These are phyloP conservation scores for Gisinianus flammeolus DNA, from an alignment of 2,888 invertebrate species.

Conservation along the genomic window DNA sequence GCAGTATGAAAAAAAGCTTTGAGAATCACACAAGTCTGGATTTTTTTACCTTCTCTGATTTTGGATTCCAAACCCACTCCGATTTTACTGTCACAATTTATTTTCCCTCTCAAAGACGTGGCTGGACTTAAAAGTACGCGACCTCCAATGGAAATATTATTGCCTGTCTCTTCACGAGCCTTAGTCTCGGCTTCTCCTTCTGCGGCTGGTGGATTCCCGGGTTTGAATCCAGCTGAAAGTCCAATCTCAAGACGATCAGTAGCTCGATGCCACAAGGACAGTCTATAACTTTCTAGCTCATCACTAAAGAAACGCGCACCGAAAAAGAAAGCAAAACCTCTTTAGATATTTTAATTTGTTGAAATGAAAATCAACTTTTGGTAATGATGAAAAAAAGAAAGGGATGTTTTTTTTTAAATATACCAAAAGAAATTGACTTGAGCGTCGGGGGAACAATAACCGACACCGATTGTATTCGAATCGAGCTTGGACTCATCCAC, in stretches of 20 bases:
- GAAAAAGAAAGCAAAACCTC: neutral
- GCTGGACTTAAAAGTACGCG: neutral
- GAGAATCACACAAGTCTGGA: too few relatives aligned
- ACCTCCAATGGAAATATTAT: slow-evolving; percentile 5
- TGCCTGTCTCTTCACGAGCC: neutral
- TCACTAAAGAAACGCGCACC: slow-evolving; percentile 7
- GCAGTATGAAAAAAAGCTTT: too few relatives aligned
- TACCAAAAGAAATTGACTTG: slow-evolving; percentile 15
- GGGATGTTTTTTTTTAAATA: neutral
- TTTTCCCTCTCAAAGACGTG: slow-evolving; percentile 13
- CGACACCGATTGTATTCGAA: neutral
- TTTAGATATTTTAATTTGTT: neutral
- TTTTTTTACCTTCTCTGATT: slow-evolving; percentile 17
- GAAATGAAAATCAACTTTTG: too few relatives aligned
- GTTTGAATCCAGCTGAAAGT: neutral
- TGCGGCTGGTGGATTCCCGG: neutral
- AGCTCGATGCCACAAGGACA: slow-evolving; percentile 9
- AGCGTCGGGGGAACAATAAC: neutral
- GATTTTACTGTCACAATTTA: slow-evolving; percentile 12
- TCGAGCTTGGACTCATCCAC: neutral
- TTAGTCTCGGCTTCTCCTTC: neutral
- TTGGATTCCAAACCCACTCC: slow-evolving; percentile 21
- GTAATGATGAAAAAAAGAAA: too few relatives aligned
- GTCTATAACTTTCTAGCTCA: slow-evolving; percentile 13
- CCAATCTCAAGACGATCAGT: slow-evolving; percentile 25